Conservation (phyloP, 1,140 invertebrate genomes). For the Ptiloglossa arizonensis region DNA sequence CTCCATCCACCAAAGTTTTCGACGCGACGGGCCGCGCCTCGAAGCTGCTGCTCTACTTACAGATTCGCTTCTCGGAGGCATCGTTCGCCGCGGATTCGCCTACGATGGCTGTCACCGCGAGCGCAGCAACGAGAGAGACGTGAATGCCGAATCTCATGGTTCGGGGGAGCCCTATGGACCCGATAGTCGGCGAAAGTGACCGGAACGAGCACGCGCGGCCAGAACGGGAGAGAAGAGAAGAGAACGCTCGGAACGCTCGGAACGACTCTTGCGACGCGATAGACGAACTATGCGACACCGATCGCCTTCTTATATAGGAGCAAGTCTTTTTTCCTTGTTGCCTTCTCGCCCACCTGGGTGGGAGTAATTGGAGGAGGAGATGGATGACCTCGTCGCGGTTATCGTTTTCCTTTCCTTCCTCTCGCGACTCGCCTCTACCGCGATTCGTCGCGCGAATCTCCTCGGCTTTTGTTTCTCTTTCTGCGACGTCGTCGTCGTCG, state of each 20-base stretch:
- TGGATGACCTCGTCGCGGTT: background rate
- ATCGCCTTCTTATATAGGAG: conserved; percentile 43
- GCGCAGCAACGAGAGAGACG: background rate
- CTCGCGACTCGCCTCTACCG: background rate
- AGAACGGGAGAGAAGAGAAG: background rate
- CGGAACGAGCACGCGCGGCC: background rate
- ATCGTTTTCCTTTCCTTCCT: background rate
- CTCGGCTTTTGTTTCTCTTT: no score
- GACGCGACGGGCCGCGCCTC: no score
- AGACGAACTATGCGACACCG: background rate
- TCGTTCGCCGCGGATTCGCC: background rate
- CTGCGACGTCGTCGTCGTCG: no score
- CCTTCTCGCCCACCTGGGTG: conserved; percentile 15
- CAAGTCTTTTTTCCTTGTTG: conserved; percentile 44
- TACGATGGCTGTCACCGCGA: background rate
- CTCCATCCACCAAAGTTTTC: no score
- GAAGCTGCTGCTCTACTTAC: conserved; percentile 48
- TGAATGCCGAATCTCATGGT: background rate
- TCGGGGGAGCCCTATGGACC: no score
- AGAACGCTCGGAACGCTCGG: background rate
- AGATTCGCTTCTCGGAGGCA: conserved; percentile 10
- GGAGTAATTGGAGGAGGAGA: conserved; percentile 11
- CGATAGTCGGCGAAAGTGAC: background rate
- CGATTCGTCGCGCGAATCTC: no score
- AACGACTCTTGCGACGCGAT: conserved; percentile 3